Base-by-base conservation (phyloP, 1,140 invertebrate genomes). In the Cardiocondyla obscurior region DNA sequence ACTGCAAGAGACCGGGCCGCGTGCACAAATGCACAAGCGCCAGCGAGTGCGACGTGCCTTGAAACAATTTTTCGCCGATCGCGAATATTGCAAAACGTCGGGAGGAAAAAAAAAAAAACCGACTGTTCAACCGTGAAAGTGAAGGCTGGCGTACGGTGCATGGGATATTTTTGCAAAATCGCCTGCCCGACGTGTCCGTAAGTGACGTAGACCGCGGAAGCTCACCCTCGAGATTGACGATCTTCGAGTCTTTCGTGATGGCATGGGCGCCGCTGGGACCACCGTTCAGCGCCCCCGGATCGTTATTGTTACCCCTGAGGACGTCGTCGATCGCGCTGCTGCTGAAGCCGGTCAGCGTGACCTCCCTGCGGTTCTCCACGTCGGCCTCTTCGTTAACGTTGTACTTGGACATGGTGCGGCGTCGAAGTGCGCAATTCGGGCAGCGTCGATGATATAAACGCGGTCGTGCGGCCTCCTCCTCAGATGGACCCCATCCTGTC, bases 331-430 rank as follows among this genome's bases (percentile, higher is more conserved):
- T 67, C 62, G 86, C 88, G 16, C 69, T 84, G 14, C 72, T 85
- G 46, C 62, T 90, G 81, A 90, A 94, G 33, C 93, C 92, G 6
- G 92, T 89, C 6, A 93, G 87, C 53, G 84, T 90, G 16, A 93
- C 90, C 22, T 93, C 89, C 6, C 86, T 86, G 14, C 86, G 86
- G 5, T 87, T 88, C 70, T 93, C 91, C 25, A 89, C 64, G 60
- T 92, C 90, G 77, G 83, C 85, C 4, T 91, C 90, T 60, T 91
- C 84, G 73, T 92, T 83, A 10, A 93, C 81, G 60, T 92, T 91
- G 81, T 93, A 93, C 55, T 87, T 93, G 25, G 92, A 90, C 93
- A 93, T 94, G 58, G 67, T 91, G 10, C 3, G n/a, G 5, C 19
- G 51, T 42, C 28, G 12, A 49, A 39, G 36, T n/a, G 42, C 33